phyloP scores from a whole-genome alignment of 2,797 vertebrate genomes.

The Adrianichthys oophorus region DNA sequence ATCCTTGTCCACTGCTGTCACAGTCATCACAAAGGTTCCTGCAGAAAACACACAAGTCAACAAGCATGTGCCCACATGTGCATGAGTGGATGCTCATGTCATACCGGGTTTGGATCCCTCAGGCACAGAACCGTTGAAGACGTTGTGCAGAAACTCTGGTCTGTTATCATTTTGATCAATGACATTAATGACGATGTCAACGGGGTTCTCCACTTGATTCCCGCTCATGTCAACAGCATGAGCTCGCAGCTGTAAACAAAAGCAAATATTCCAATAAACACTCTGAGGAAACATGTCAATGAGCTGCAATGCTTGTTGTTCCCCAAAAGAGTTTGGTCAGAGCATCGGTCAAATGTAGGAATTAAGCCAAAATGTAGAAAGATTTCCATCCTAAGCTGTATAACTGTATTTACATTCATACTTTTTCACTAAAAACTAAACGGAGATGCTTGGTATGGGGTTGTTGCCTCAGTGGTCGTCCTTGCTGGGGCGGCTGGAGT shows the following conservation, averaged over 20 bases:
- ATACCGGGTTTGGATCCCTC: conserved; percentile 98
- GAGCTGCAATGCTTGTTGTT: conserved; percentile 1
- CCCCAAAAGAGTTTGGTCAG: too few species aligned
- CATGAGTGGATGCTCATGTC: background rate
- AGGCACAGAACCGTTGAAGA: conserved; percentile 94
- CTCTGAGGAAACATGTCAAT: conserved; percentile 18
- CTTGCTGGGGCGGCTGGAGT: too few species aligned
- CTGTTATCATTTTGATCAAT: conserved; percentile 99
- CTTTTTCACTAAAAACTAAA: too few species aligned
- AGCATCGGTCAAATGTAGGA: too few species aligned
- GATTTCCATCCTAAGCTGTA: too few species aligned
- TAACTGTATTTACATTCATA: too few species aligned
- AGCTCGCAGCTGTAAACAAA: conserved; percentile 85
- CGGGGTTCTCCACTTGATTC: conserved; percentile 98
- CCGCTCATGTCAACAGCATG: conserved; percentile 98
- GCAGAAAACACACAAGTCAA: conserved; percentile 7
- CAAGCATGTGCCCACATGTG: background rate
- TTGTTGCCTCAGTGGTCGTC: too few species aligned
- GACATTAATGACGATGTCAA: conserved; percentile 97
- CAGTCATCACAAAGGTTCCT: conserved; percentile 97
- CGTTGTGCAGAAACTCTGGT: conserved; percentile 93
- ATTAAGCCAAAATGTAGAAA: too few species aligned
- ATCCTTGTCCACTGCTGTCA: conserved; percentile 92
- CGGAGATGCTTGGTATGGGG: too few species aligned
- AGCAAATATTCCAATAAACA: conserved; percentile 20